A percentile compares a stretch with the other conserved stretches of the same genome.
These are phyloP conservation scores for Hoplostethus mediterraneus DNA, from an alignment of 2,797 vertebrate species.

Conservation along the genomic window DNA sequence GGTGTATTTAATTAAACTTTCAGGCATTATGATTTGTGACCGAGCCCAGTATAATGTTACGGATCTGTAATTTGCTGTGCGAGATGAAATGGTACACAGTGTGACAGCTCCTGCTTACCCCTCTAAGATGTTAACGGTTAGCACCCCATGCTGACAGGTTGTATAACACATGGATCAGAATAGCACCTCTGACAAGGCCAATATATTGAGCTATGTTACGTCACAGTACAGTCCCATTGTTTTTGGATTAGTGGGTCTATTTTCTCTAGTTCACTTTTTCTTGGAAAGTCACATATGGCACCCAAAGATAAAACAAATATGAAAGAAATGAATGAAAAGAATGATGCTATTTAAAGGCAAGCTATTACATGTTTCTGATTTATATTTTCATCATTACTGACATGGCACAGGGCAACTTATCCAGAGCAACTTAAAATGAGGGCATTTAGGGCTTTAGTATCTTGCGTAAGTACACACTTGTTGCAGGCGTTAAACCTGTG, in stretches of 20 bases:
- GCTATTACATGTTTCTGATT: neutral
- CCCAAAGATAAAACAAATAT: neutral
- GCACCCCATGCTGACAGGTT: neutral
- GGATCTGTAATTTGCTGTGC: constrained; percentile 3
- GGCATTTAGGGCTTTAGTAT: neutral
- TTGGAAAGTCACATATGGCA: neutral
- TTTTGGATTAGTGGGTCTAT: neutral
- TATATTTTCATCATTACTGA: neutral
- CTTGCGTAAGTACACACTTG: neutral
- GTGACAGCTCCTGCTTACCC: too few relatives aligned
- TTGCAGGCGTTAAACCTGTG: neutral
- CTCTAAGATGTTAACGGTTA: constrained; percentile 13
- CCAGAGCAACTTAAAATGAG: neutral
- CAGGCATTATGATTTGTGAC: neutral
- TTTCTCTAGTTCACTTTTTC: neutral
- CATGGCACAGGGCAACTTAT: neutral
- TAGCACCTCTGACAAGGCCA: constrained; percentile 7
- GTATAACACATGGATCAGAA: constrained; percentile 15
- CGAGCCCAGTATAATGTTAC: neutral
- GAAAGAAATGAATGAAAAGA: too few relatives aligned
- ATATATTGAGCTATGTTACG: constrained; percentile 8
- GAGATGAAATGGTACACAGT: neutral
- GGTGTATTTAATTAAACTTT: constrained; percentile 12
- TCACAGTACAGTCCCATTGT: constrained; percentile 2
- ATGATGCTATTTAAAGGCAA: too few relatives aligned